Evolutionary conservation across 2,888 invertebrate genomes (phyloP).

Genomic region (Epistrophella euchroma): DNA sequence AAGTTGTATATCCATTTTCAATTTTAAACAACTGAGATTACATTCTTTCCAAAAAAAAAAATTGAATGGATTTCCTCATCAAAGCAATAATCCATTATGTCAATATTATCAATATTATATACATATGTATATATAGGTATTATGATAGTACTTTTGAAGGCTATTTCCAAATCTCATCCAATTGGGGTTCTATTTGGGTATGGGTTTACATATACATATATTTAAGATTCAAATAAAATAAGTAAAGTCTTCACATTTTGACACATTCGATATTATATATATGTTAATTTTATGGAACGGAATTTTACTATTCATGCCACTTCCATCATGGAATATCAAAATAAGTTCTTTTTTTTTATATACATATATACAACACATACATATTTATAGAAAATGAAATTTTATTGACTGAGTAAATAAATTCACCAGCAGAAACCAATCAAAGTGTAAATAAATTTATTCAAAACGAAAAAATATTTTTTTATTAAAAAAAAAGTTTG

Average conservation of each 20-base stretch:
- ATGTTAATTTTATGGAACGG: constrained; percentile 11
- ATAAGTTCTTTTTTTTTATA: background rate
- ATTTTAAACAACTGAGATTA: background rate
- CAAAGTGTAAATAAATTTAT: background rate
- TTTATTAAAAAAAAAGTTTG: background rate
- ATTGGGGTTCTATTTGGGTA: background rate
- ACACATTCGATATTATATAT: constrained; percentile 20
- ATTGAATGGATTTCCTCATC: background rate
- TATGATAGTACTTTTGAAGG: background rate
- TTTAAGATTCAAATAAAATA: background rate
- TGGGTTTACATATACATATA: background rate
- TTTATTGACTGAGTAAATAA: constrained; percentile 2
- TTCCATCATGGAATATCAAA: background rate
- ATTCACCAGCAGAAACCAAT: background rate
- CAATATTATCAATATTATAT: background rate
- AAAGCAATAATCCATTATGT: background rate
- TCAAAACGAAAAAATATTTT: background rate
- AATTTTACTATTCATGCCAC: background rate
- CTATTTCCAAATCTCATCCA: background rate
- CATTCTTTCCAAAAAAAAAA: background rate
- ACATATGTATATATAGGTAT: background rate
- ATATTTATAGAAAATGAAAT: constrained; percentile 10
- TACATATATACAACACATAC: background rate
- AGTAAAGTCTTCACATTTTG: constrained; percentile 17
- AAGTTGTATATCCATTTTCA: background rate